phyloP scores from a whole-genome alignment of 1,140 invertebrate genomes.

The Caenorhabditis tropicalis region DNA sequence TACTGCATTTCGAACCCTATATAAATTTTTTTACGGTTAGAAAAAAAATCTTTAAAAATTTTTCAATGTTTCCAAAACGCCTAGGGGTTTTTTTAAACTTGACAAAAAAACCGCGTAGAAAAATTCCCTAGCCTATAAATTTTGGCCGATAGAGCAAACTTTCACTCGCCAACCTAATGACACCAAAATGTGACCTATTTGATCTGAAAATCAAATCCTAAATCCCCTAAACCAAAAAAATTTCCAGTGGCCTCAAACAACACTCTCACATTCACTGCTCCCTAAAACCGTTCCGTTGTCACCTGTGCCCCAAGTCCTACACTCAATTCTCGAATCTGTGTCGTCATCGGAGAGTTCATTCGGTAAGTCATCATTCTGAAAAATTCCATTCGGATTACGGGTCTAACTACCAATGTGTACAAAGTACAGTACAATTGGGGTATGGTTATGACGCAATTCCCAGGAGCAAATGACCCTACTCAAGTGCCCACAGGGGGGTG shows the following conservation, averaged over 20 bases:
- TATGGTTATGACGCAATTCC: neutral
- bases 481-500: neutral
- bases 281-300: constrained; percentile 91
- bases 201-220: no score
- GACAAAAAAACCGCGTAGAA: no score
- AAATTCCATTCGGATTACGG: neutral
- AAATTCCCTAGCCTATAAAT: no score
- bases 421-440: neutral
- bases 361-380: constrained; percentile 47
- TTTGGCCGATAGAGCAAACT: no score
- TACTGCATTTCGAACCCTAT: no score
- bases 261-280: constrained; percentile 99
- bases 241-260: constrained; percentile 89
- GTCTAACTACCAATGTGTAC: neutral
- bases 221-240: neutral
- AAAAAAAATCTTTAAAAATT: no score
- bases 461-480: neutral
- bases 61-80: no score
- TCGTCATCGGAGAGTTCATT: constrained; percentile 96
- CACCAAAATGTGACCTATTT: no score
- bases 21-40: no score
- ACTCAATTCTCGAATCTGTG: constrained; percentile 99
- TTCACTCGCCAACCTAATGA: no score
- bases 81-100: no score
- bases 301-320: constrained; percentile 77